These are phyloP conservation scores for Taeniopygia guttata DNA, from an alignment of 2,797 vertebrate species.

Conservation along the genomic window DNA sequence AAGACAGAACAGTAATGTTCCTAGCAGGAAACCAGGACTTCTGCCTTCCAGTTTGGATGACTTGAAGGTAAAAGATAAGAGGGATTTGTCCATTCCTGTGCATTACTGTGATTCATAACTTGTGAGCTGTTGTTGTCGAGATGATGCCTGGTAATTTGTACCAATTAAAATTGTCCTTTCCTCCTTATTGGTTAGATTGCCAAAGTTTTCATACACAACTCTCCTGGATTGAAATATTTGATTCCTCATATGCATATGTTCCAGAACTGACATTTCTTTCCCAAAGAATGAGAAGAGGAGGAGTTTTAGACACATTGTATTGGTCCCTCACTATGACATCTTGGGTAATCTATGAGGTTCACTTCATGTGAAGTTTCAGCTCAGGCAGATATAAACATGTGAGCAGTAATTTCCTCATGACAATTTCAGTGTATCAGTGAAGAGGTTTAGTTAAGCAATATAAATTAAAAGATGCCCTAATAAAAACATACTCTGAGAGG, in stretches of 20 bases:
- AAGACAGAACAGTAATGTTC: conserved; percentile 65
- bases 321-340: not conserved
- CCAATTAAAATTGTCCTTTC: not conserved
- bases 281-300: not conserved
- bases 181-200: not conserved
- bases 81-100: not conserved
- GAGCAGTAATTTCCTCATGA: not conserved
- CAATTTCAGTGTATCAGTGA: not conserved
- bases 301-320: not conserved
- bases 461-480: not conserved
- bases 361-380: not conserved
- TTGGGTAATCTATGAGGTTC: not conserved
- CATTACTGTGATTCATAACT: not conserved
- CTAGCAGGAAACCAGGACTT: conserved; percentile 77
- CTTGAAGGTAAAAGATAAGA: conserved; percentile 85
- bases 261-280: not conserved
- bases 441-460: not conserved
- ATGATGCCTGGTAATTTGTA: not conserved
- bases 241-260: not conserved
- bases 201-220: not conserved
- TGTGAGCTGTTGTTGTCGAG: not conserved
- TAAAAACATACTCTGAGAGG: not conserved
- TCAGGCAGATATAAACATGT: not conserved
- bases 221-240: not conserved
- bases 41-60: conserved; percentile 91